Conservation (phyloP, 2,113 vertebrate species). For the mouse (Mus musculus) region GRCm39 chr11:21186001-21186500, state of each 20-base stretch:
- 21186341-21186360: too few species aligned
- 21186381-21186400: too few species aligned
- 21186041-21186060: conserved; percentile 24
- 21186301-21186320: not conserved
- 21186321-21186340: too few species aligned
- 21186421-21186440: too few species aligned
- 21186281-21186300: not conserved
- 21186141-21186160: not conserved
- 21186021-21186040: conserved; percentile 26
- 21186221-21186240: not conserved
- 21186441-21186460: too few species aligned
- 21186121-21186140: not conserved
- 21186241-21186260: not conserved
- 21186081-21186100: conserved; percentile 21
- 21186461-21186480: too few species aligned
- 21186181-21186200: not conserved
- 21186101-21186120: not conserved
- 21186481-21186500: too few species aligned
- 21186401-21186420: too few species aligned
- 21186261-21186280: not conserved
- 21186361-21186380: too few species aligned
- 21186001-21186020: conserved; percentile 65
- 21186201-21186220: not conserved
- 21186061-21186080: conserved; percentile 26
- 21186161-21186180: not conserved